phyloP scores from a whole-genome alignment of 2,888 invertebrate genomes.

The Trachelus iudaicus region DNA sequence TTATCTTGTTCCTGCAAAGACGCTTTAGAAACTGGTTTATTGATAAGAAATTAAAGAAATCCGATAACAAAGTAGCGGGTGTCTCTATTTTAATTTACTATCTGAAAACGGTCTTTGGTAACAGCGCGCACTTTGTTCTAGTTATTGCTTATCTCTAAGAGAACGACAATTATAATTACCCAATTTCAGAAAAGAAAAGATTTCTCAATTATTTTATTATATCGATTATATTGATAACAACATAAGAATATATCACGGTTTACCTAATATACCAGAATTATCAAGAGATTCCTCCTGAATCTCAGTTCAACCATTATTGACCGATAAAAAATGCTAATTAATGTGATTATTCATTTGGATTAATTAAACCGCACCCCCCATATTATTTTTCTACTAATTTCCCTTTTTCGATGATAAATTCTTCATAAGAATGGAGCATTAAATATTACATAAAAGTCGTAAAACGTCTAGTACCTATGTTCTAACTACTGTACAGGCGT shows the following conservation, averaged over 20 bases:
- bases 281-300: neutral
- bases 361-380: neutral
- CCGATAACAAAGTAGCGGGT: too few species aligned
- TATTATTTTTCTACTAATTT: neutral
- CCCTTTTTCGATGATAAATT: neutral
- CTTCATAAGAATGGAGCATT: neutral
- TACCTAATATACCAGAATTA: neutral
- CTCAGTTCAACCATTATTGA: neutral
- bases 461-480: neutral
- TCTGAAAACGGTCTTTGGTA: too few species aligned
- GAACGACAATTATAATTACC: too few species aligned
- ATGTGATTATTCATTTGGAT: neutral
- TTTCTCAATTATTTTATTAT: too few species aligned
- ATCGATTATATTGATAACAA: too few species aligned
- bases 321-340: neutral
- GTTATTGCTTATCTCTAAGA: too few species aligned
- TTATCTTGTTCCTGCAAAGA: too few species aligned
- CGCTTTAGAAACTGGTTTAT: neutral
- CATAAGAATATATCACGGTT: neutral
- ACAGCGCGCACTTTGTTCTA: too few species aligned
- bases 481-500: neutral
- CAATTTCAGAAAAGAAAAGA: too few species aligned
- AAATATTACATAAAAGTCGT: neutral
- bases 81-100: too few species aligned
- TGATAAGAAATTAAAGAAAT: neutral